Evolutionary conservation across 2,797 vertebrate genomes (phyloP).

Genomic region (Leptatherina wallacei): DNA sequence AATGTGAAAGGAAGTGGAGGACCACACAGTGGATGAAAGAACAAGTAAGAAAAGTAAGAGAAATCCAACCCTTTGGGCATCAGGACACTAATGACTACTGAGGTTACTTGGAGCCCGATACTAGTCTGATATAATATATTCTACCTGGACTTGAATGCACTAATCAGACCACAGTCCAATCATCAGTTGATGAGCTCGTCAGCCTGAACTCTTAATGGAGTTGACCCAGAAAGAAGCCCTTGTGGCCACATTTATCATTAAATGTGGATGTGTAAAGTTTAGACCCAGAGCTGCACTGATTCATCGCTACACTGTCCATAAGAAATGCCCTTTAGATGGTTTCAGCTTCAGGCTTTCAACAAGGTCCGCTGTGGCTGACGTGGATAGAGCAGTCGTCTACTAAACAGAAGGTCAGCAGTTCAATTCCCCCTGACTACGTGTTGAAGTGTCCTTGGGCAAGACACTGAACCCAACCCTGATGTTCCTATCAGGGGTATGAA

Average conservation of each 20-base stretch:
- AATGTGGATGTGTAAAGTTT: constrained; percentile 21
- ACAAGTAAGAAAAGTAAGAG: constrained; percentile 36
- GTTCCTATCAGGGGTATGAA: too few species aligned
- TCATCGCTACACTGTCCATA: too few species aligned
- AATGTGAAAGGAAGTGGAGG: constrained; percentile 48
- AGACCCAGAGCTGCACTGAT: constrained; percentile 2
- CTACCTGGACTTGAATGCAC: constrained; percentile 63
- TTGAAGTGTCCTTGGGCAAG: too few species aligned
- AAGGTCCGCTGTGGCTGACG: too few species aligned
- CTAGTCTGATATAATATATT: constrained; percentile 55
- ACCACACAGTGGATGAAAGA: constrained; percentile 29
- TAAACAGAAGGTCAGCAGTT: too few species aligned
- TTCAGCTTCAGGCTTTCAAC: too few species aligned
- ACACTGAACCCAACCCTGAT: too few species aligned
- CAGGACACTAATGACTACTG: constrained; percentile 69
- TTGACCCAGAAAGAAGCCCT: constrained; percentile 69
- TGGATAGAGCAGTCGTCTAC: too few species aligned
- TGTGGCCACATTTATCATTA: constrained; percentile 22
- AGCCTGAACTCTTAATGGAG: constrained; percentile 55
- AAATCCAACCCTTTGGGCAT: constrained; percentile 70
- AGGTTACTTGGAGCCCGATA: constrained; percentile 59
- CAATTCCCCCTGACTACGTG: too few species aligned
- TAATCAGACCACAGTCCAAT: constrained; percentile 61
- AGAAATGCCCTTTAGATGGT: neutral
- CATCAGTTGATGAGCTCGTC: constrained; percentile 56